These are phyloP conservation scores for Lingula anatina DNA, from an alignment of 2,888 invertebrate genomes.

Conservation along the genomic window DNA sequence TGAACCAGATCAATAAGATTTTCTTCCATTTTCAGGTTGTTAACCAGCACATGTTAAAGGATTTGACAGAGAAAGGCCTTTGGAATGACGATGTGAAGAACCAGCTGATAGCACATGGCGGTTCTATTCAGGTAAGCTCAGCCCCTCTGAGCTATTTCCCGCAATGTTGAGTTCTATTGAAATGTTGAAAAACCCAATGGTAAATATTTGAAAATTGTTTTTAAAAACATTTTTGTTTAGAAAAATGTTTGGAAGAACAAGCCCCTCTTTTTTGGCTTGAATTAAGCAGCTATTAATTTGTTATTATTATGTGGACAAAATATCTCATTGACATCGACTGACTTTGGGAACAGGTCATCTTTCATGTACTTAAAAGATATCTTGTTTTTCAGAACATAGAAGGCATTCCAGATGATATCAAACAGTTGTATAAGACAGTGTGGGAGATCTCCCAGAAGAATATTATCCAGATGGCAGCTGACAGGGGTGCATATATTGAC, in stretches of 20 bases:
- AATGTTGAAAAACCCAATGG: no score
- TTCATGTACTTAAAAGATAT: no score
- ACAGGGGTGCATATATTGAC: slow-evolving; percentile 96
- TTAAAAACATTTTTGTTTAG: no score
- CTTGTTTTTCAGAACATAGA: slow-evolving; percentile 65
- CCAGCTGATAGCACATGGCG: slow-evolving; percentile 81
- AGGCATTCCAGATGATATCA: slow-evolving; percentile 76
- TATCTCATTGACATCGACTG: no score
- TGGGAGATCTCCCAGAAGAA: slow-evolving; percentile 95
- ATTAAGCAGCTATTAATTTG: no score
- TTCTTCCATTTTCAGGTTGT: slow-evolving; percentile 72
- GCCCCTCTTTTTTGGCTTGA: no score
- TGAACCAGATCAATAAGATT: no score
- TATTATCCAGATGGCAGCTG: slow-evolving; percentile 94
- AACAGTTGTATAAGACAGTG: slow-evolving; percentile 88
- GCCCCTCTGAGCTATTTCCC: background rate
- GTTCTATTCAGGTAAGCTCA: slow-evolving; percentile 72
- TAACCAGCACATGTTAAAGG: slow-evolving; percentile 90
- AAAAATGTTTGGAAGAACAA: no score
- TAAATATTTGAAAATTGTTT: no score
- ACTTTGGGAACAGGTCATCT: no score
- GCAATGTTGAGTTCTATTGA: background rate
- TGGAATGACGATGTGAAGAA: slow-evolving; percentile 98
- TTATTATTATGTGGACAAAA: no score
- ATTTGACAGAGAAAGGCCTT: slow-evolving; percentile 81